phyloP scores from a whole-genome alignment of 2,113 vertebrate genomes.

The Galemys pyrenaicus region DNA sequence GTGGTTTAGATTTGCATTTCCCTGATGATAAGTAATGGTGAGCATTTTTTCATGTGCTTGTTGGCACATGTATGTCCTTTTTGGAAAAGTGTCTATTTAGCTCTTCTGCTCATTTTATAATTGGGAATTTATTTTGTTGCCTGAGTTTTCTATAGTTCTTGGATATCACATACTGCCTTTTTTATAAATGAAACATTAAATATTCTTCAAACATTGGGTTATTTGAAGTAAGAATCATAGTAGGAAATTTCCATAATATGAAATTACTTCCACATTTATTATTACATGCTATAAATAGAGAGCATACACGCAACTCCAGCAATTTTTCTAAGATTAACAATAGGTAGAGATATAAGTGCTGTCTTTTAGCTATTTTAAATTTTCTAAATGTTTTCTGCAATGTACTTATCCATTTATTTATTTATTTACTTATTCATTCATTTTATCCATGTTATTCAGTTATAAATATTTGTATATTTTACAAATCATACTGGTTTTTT shows the following conservation, averaged over 20 bases:
- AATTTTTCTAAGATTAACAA: not conserved
- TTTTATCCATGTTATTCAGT: not conserved
- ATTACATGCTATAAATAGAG: not conserved
- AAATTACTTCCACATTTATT: conserved; percentile 33
- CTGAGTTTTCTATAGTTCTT: too few relatives aligned
- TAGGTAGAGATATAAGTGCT: not conserved
- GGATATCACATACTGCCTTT: not conserved
- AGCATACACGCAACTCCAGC: not conserved
- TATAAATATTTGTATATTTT: not conserved
- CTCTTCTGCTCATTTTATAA: too few relatives aligned
- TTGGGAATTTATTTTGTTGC: too few relatives aligned
- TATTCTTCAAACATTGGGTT: conserved; percentile 19
- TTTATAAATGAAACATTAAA: not conserved
- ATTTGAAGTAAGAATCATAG: not conserved
- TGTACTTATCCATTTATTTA: not conserved
- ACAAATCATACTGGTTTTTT: conserved; percentile 16
- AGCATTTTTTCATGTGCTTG: too few relatives aligned
- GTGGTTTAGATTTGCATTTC: too few relatives aligned
- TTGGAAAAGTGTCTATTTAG: too few relatives aligned
- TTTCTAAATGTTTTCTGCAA: not conserved
- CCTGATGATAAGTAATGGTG: too few relatives aligned
- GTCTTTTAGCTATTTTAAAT: not conserved
- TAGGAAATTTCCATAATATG: not conserved
- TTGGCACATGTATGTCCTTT: too few relatives aligned
- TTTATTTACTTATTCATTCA: not conserved